Evolutionary conservation across 2,888 invertebrate genomes (phyloP).

Genomic region (Cacoxenus indagator): DNA sequence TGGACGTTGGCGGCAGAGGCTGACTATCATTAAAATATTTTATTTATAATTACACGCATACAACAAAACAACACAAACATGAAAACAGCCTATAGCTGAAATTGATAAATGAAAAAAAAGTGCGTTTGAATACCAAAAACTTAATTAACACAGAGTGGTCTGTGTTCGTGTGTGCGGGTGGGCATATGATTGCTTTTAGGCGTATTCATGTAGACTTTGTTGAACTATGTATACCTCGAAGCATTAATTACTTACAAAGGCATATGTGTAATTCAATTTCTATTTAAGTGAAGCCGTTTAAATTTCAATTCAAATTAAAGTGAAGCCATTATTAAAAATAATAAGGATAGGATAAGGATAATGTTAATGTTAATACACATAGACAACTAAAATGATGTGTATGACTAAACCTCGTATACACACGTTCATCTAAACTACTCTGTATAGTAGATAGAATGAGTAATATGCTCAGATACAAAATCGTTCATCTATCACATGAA

Average conservation of each 20-base stretch:
- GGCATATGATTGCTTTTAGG: neutral
- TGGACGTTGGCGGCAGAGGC: neutral
- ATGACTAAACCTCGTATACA: too few species aligned
- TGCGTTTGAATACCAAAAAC: neutral
- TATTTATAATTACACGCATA: conserved; percentile 2
- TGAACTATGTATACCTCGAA: neutral
- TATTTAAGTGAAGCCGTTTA: neutral
- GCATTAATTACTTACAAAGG: conserved; percentile 9
- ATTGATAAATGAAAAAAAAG: neutral
- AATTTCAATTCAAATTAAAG: neutral
- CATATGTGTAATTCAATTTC: neutral
- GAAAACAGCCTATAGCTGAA: neutral
- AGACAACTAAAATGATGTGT: too few species aligned
- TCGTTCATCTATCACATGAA: neutral
- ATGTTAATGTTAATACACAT: too few species aligned
- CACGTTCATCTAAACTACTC: too few species aligned
- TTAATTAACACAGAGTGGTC: neutral
- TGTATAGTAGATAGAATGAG: too few species aligned
- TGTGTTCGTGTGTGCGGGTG: neutral
- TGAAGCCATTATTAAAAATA: neutral
- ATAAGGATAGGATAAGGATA: neutral
- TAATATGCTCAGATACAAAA: neutral
- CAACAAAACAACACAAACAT: neutral
- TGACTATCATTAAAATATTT: conserved; percentile 9
- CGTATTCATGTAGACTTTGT: neutral